These are phyloP conservation scores for Cranoglanis bouderius DNA, from an alignment of 2,113 vertebrate genomes.

Conservation along the genomic window DNA sequence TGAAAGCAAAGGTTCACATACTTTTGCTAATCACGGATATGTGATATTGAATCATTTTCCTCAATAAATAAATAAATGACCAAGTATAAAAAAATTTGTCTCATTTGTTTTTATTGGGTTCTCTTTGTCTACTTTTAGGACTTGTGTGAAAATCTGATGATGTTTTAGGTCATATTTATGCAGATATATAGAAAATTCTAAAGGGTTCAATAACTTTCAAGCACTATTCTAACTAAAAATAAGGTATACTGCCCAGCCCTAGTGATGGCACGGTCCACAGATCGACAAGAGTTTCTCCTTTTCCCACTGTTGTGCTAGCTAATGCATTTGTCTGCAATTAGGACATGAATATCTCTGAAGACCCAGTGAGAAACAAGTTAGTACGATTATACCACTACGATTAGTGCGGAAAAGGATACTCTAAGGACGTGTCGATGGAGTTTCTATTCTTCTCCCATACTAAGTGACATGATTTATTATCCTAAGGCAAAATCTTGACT, in stretches of 20 bases:
- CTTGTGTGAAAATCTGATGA: too few species aligned
- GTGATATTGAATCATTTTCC: too few species aligned
- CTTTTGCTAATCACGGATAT: too few species aligned
- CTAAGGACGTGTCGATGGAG: background rate
- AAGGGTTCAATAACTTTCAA: too few species aligned
- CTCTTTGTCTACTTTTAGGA: too few species aligned
- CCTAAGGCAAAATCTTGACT: slow-evolving; percentile 49
- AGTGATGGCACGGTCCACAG: background rate
- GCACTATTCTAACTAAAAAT: background rate
- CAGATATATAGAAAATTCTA: too few species aligned
- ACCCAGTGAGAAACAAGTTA: background rate
- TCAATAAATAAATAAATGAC: too few species aligned
- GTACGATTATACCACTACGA: background rate
- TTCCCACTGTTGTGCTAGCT: slow-evolving; percentile 28
- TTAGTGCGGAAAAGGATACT: slow-evolving; percentile 19
- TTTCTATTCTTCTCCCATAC: slow-evolving; percentile 47
- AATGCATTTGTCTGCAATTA: slow-evolving; percentile 31
- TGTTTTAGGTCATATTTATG: too few species aligned
- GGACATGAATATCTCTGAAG: slow-evolving; percentile 26
- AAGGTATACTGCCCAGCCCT: background rate
- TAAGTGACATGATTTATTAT: slow-evolving; percentile 57
- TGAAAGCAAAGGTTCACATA: too few species aligned
- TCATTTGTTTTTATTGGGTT: too few species aligned
- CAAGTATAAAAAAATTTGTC: too few species aligned
- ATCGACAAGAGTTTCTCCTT: slow-evolving; percentile 38